phyloP scores from a whole-genome alignment of 2,113 vertebrate species.

The Vulpes ferrilata region DNA sequence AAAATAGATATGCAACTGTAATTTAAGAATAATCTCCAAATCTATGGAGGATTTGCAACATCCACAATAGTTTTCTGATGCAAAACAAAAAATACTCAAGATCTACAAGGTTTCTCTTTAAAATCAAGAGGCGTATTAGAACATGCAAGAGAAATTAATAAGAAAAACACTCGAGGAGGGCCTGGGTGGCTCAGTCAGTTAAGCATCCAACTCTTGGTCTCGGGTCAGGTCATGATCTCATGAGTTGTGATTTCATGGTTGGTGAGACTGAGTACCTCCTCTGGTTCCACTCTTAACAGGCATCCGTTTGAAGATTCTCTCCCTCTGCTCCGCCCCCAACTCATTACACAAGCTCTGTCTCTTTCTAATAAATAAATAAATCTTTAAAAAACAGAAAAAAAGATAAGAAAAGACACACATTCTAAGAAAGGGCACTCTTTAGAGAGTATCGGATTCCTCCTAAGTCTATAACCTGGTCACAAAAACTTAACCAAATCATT shows the following conservation, averaged over 20 bases:
- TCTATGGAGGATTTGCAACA: neutral
- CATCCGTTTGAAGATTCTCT: neutral
- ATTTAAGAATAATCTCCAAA: constrained; percentile 14
- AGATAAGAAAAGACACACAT: neutral
- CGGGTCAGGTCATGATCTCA: neutral
- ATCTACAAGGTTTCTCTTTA: neutral
- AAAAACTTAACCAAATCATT: neutral
- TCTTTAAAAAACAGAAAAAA: neutral
- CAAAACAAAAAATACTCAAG: neutral
- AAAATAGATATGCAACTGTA: neutral
- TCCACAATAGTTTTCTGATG: neutral
- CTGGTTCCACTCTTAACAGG: neutral
- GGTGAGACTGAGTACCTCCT: neutral
- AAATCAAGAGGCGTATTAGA: constrained; percentile 10
- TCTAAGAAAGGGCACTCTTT: neutral
- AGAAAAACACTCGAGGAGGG: neutral
- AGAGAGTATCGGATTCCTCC: neutral
- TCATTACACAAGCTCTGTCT: neutral
- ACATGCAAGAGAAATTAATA: neutral
- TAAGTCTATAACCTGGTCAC: neutral
- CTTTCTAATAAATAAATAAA: neutral
- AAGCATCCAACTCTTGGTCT: neutral
- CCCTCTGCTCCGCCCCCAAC: neutral
- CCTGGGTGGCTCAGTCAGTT: neutral
- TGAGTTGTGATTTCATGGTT: neutral